Base-by-base conservation (phyloP, 2,888 invertebrate genomes). In the Choristoneura rosaceana region DNA sequence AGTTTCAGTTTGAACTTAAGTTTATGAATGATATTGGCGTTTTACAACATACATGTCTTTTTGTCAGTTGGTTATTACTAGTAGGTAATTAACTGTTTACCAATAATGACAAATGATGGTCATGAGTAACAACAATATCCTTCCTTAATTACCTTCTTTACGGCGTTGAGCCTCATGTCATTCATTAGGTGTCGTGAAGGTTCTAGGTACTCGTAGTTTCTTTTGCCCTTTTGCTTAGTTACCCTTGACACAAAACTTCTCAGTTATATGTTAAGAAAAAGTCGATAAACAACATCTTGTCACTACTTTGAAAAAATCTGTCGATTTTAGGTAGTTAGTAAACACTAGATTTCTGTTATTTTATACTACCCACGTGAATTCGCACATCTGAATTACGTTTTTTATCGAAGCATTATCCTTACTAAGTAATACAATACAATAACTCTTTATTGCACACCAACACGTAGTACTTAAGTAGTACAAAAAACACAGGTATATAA, bases 61-160 rank as follows among this genome's bases (percentile, higher is more conserved):
- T 33, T 52, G 64, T 60, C 64, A 43, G 50, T 73, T 69, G 60
- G 14, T 43, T 34, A 52, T 64, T 66, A 25, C 25, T 25, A 25
- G 25, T 25, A 33, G 41, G 17, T 52, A 60, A 60, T 47, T 66
- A 9, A 65, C 59, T 50, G 17, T 17, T 65, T 70, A 41, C 25
- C 38, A 64, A 14, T 34, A 59, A 33, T 65, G 59, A 60, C 45
- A 52, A 59, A 38, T 43, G 12, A 61, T 64, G 62, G 17, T 47
- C 34, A 47, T 25, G 34, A 25, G 9, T 41, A 58, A 7, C 34
- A 38, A 38, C 15, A 62, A n/a, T 38, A 58, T 17, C 34, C 25
- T 25, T 25, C 25, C 25, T 17, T 41, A 61, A 41, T 41, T 38
- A 64, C 8, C 12, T 15, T 9, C 52, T 17, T 4, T 38, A 38